Evolutionary conservation across 2,113 vertebrate genomes (phyloP).

Genomic region (Euleptes europaea): DNA sequence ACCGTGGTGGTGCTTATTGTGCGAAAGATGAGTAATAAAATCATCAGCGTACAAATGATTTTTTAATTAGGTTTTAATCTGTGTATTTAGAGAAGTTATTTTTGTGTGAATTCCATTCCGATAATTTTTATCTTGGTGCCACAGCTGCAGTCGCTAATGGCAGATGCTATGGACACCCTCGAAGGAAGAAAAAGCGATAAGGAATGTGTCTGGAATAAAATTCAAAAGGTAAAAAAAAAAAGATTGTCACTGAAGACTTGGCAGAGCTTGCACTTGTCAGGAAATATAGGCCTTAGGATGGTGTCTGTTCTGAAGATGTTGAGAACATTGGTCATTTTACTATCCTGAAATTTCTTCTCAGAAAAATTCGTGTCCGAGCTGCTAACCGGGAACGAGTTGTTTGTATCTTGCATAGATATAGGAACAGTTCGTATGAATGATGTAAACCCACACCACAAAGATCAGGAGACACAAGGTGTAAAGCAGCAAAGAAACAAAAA

Average conservation of each 20-base stretch:
- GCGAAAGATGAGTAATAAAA: slow-evolving; percentile 85
- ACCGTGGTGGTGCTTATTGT: slow-evolving; percentile 72
- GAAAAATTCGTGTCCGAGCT: not conserved
- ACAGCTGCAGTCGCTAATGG: slow-evolving; percentile 88
- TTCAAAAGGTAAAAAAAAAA: slow-evolving; percentile 74
- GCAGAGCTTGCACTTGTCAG: slow-evolving; percentile 32
- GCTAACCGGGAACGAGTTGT: not conserved
- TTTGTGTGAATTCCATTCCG: slow-evolving; percentile 80
- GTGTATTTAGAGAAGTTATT: slow-evolving; percentile 86
- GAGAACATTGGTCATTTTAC: slow-evolving; percentile 22
- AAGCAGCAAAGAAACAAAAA: not conserved
- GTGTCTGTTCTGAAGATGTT: slow-evolving; percentile 42
- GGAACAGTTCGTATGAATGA: no score
- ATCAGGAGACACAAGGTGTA: not conserved
- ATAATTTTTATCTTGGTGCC: slow-evolving; percentile 84
- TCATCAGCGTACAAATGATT: slow-evolving; percentile 87
- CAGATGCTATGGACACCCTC: slow-evolving; percentile 84
- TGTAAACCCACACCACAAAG: not conserved
- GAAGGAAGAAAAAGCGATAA: slow-evolving; percentile 74
- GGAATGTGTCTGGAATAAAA: slow-evolving; percentile 80
- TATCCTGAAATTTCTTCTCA: not conserved
- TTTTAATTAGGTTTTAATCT: slow-evolving; percentile 92
- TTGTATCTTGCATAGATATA: slow-evolving; percentile 23
- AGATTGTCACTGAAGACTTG: slow-evolving; percentile 42
- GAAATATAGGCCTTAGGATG: slow-evolving; percentile 50